Evolutionary conservation across 2,113 vertebrate genomes (phyloP), one percentile per base, ranked within the genome.

Genomic region (Coracopsis vasa): DNA sequence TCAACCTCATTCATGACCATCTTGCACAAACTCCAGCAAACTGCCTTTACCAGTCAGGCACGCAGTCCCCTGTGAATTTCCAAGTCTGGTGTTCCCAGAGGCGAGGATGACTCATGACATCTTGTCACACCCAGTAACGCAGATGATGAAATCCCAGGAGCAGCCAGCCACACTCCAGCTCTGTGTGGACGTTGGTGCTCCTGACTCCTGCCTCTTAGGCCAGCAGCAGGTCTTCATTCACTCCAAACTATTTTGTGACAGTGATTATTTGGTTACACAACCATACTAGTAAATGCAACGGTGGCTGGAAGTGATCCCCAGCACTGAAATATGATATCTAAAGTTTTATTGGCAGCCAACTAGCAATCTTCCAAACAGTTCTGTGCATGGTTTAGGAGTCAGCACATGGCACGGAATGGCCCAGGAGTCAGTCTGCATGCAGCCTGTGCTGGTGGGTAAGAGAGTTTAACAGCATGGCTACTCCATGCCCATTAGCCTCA

Each of bases 11-110:
- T 77, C 19, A 3, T 67, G 28, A 88, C 13, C 60, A 13, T 77
- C 54, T 90, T 94, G 72, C 80, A 90, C 61, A 8, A 88, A 86
- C 39, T 67, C 54, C 81, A 81, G 27, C 60, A 81, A 94, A 88
- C 69, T 13, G 54, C 77, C 69, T 80, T 73, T 48, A 80, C n/a
- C 64, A 58, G 65, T 67, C 77, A 81, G 72, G 60, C 77, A 84
- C 41, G 48, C 51, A 77, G 37, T 31, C 7, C 42, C n/a, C 37
- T 19, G 48, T 39, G 70, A 74, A 70, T 61, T 80, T 83, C 73
- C 65, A 65, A 64, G n/a, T 73, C 12, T 4, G 10, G n/a, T 56
- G 28, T 89, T 94, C 85, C 74, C 90, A 81, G 70, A 79, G 73
- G 51, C 54, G 60, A 18, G 39, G 35, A 69, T 94, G 90, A 91